Conservation (phyloP, 2,888 invertebrate species). For the Ormyrus labotus region DNA sequence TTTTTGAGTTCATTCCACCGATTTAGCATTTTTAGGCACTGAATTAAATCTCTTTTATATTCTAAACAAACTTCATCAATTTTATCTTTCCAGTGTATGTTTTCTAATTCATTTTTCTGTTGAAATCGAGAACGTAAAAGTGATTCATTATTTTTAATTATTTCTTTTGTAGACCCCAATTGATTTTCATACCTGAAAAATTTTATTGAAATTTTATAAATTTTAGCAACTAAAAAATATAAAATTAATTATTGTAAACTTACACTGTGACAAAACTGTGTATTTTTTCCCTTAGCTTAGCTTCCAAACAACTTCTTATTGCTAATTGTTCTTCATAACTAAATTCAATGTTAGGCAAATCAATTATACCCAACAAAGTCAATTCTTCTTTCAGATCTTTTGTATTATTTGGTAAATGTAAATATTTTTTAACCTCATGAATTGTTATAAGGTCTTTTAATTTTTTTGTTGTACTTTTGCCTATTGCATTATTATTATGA, state of each 20-base stretch:
- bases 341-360: constrained; percentile 67
- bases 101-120: constrained; percentile 62
- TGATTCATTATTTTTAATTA: constrained; percentile 63
- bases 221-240: constrained; percentile 28
- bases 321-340: constrained; percentile 69
- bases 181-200: constrained; percentile 66
- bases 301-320: constrained; percentile 67
- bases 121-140: constrained; percentile 60
- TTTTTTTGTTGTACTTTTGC: constrained; percentile 60
- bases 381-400: constrained; percentile 62
- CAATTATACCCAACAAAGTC: constrained; percentile 66
- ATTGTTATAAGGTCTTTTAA: constrained; percentile 63
- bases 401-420: constrained; percentile 62
- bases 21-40: constrained; percentile 67
- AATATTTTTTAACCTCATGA: constrained; percentile 65
- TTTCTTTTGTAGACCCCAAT: constrained; percentile 65
- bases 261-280: constrained; percentile 65
- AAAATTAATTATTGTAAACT: constrained; percentile 48
- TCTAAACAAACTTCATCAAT: constrained; percentile 70
- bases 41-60: constrained; percentile 70
- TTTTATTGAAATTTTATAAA: constrained; percentile 15
- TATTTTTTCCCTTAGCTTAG: constrained; percentile 66
- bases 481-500: constrained; percentile 53
- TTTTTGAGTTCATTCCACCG: constrained; percentile 71
- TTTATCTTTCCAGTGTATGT: constrained; percentile 70